phyloP scores from a whole-genome alignment of 1,140 invertebrate genomes.

The Ptiloglossa arizonensis region DNA sequence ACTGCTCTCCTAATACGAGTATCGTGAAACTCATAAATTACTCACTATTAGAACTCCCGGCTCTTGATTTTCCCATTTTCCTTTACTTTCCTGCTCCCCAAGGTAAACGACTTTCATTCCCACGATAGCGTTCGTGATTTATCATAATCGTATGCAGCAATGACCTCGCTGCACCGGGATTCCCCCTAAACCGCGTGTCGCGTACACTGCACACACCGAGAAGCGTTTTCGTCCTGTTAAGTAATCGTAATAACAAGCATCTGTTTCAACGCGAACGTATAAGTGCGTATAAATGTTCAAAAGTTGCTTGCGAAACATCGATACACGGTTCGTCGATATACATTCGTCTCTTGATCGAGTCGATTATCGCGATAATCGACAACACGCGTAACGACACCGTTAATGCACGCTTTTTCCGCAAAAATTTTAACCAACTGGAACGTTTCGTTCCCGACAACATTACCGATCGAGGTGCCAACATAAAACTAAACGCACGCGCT shows the following conservation, averaged over 20 bases:
- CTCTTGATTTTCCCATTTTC: slow-evolving; percentile 13
- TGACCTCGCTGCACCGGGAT: neutral
- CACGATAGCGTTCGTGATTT: slow-evolving; percentile 13
- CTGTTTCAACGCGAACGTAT: neutral
- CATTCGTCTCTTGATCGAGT: neutral
- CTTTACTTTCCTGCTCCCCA: slow-evolving; percentile 8
- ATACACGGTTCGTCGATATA: neutral
- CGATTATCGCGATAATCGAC: no score
- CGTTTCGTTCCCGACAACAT: neutral
- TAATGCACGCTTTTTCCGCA: neutral
- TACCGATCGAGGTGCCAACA: neutral
- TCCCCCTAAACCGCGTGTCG: neutral
- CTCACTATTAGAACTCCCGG: neutral
- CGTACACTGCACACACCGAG: neutral
- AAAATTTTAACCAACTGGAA: neutral
- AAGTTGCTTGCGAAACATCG: neutral
- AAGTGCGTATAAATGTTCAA: no score
- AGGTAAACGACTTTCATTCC: slow-evolving; percentile 44
- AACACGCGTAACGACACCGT: neutral
- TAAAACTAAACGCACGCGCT: neutral
- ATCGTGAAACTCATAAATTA: slow-evolving; percentile 15
- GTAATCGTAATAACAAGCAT: slow-evolving; percentile 29
- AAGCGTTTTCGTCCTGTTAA: slow-evolving; percentile 9
- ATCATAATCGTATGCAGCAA: slow-evolving; percentile 12
- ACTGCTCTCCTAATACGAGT: neutral